A percentile compares a stretch with the other conserved stretches of the same genome.
These are phyloP conservation scores for Oscheius myriophilus DNA, from an alignment of 2,888 invertebrate genomes.

Conservation along the genomic window DNA sequence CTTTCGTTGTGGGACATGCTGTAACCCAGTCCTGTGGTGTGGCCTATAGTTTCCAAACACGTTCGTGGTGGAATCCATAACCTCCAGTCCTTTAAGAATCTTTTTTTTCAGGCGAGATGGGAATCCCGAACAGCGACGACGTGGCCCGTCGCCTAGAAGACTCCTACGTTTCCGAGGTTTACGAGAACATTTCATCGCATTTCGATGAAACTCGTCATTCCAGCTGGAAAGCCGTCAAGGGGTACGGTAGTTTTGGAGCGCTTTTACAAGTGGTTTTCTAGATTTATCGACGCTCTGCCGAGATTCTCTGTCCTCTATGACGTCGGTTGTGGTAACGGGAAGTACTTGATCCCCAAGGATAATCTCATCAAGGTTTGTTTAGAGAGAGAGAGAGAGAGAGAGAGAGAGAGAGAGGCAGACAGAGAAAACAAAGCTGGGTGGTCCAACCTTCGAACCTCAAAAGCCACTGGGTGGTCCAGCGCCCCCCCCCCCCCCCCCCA, in stretches of 20 bases:
- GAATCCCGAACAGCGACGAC: constrained; percentile 46
- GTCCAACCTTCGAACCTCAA: no score
- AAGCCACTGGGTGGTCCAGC: no score
- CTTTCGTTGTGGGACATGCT: no score
- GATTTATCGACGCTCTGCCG: constrained; percentile 80
- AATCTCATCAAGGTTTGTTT: constrained; percentile 52
- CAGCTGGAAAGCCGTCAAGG: constrained; percentile 89
- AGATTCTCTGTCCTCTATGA: constrained; percentile 83
- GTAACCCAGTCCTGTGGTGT: no score
- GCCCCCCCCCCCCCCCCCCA: no score
- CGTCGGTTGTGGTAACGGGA: constrained; percentile 97
- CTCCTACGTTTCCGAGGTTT: constrained; percentile 76
- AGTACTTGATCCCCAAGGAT: constrained; percentile 79
- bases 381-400: no score
- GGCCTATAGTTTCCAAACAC: no score
- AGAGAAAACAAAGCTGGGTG: no score
- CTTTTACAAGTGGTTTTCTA: constrained; percentile 8
- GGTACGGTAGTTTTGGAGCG: constrained; percentile 63
- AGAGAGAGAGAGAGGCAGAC: no score
- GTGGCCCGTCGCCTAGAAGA: constrained; percentile 50
- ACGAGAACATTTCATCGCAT: constrained; percentile 91
- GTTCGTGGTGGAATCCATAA: no score
- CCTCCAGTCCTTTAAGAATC: no score
- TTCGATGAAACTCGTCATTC: constrained; percentile 93
- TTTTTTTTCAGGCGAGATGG: constrained; percentile 48